Evolutionary conservation across 2,797 vertebrate species (phyloP), one percentile per base, ranked within the genome.

Genomic region (Babyrousa celebensis): DNA sequence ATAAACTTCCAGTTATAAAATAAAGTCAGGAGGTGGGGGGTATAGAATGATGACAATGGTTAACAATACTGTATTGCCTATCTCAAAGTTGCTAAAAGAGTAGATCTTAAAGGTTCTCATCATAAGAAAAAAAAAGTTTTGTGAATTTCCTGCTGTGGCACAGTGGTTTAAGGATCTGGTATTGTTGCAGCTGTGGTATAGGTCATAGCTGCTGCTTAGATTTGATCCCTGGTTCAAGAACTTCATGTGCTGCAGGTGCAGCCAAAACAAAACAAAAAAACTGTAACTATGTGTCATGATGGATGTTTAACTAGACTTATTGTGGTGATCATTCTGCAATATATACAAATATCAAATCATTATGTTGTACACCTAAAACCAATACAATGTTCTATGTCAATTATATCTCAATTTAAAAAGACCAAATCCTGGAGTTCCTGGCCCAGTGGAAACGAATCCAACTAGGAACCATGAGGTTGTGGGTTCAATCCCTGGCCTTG

Each of bases 341-440:
- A 89, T 67, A 78, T 29, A 89, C 62, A 78, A 56, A 54, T 89
- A 78, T 29, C 0, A 6, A 89, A 89, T 78, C 60, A 89, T 36
- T 67, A 80, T 48, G 11, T 18, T 48, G 23, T 25, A 82, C 4
- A 82, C 36, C 15, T 48, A 54, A 80, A 82, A 91, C 29, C 43
- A 92, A 83, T 91, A 25, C 52, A 85, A 92, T 77, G 5, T 82
- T 72, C 62, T 72, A 52, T 63, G 56, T 72, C 21, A 27, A 77
- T 58, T 85, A 43, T 75, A 48, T 40, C 36, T 77, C 18, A 15
- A 48, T 62, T 62, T 32, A 27, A 71, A 84, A 82, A 94, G 25
- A n/a, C 62, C 9, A 48, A 7, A 48, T 48, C 43, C 43, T 48
- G 43, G 43, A 48, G 43, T 48, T 48, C 43, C 43, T 10, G 9